Conservation (phyloP, 2,797 vertebrate genomes). For the Harpagifer antarcticus region DNA sequence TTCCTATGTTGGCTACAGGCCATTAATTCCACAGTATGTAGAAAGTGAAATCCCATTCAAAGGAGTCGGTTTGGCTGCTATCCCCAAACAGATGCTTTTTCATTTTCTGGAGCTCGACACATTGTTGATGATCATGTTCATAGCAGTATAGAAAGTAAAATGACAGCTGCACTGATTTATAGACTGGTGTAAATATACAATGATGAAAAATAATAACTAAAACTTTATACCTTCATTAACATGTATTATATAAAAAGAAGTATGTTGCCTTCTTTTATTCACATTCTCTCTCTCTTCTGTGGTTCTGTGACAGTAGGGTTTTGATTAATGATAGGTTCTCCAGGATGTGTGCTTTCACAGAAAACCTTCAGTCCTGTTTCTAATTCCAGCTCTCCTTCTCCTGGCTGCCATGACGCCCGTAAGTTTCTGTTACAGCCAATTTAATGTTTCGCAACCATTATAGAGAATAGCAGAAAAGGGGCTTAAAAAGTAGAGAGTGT, state of each 20-base stretch:
- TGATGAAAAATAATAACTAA: not conserved
- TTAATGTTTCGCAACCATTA: constrained; percentile 5
- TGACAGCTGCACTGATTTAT: not conserved
- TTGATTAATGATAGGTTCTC: constrained; percentile 43
- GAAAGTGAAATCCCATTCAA: constrained; percentile 21
- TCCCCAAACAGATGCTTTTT: not conserved
- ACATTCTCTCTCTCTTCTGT: too few relatives aligned
- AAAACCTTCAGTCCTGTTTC: constrained; percentile 19
- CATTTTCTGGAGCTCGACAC: constrained; percentile 3
- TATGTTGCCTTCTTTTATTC: not conserved
- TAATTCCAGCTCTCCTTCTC: constrained; percentile 27
- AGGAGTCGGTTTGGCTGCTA: constrained; percentile 16
- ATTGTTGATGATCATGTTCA: constrained; percentile 5
- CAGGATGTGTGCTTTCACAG: constrained; percentile 16
- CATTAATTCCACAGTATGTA: constrained; percentile 10
- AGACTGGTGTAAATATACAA: not conserved
- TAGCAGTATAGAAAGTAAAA: not conserved
- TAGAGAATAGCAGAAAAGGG: not conserved
- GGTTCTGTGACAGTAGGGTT: not conserved
- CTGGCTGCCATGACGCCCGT: constrained; percentile 14
- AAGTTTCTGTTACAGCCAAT: constrained; percentile 33
- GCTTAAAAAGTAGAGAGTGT: not conserved
- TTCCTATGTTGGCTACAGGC: constrained; percentile 30
- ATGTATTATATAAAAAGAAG: not conserved
- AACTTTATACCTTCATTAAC: not conserved